Percentiles rank a stretch among this genome's conserved stretches.
Conservation (phyloP, 2,888 invertebrate genomes). For the Idaea dimidiata region DNA sequence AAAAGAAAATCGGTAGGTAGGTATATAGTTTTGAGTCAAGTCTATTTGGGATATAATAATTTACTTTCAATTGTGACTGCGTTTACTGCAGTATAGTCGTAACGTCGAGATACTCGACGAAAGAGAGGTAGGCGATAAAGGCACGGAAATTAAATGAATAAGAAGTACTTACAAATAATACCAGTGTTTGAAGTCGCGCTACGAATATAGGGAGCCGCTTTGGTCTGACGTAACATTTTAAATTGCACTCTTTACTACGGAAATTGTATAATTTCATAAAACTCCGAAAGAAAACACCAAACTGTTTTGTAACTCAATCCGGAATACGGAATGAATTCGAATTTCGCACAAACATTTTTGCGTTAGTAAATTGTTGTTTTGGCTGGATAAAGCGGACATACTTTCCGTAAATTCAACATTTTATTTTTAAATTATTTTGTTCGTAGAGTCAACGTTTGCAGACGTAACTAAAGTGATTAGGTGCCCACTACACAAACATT, state of each 20-base stretch:
- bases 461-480: not conserved
- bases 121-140: not conserved
- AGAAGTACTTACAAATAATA: too few species aligned
- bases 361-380: constrained; percentile 3
- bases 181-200: too few species aligned
- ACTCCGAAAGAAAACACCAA: constrained; percentile 22
- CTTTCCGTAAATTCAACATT: constrained; percentile 6
- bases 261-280: constrained; percentile 24
- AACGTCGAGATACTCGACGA: not conserved
- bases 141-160: not conserved
- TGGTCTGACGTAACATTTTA: not conserved
- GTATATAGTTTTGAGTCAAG: too few species aligned
- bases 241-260: constrained; percentile 22
- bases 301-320: constrained; percentile 25
- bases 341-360: constrained; percentile 11
- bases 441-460: not conserved
- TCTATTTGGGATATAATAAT: too few species aligned
- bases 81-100: not conserved
- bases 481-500: not conserved
- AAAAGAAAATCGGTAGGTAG: too few species aligned
- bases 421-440: not conserved
- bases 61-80: not conserved
- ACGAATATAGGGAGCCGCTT: too few species aligned
- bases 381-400: not conserved
- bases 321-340: constrained; percentile 13